Evolutionary conservation across 1,140 invertebrate genomes (phyloP).

Genomic region (Orchesella cincta): DNA sequence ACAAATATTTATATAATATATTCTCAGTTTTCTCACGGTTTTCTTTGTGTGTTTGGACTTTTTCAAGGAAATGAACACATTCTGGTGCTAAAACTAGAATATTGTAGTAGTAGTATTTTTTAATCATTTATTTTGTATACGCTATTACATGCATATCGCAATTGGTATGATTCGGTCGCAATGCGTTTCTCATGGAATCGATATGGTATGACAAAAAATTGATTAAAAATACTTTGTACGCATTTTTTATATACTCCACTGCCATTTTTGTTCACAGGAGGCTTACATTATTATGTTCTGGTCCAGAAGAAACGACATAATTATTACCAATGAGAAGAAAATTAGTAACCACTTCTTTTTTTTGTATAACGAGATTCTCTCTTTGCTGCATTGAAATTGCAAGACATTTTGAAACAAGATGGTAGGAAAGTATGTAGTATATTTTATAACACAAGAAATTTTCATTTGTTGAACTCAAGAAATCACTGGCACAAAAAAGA

Average conservation of each 20-base stretch:
- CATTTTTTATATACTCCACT: no score
- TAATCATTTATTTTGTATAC: neutral
- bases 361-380: no score
- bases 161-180: neutral
- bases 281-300: no score
- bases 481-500: neutral
- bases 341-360: no score
- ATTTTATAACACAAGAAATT: no score
- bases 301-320: no score
- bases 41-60: neutral
- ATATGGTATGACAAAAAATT: neutral
- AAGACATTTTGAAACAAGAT: no score
- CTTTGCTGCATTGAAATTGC: no score
- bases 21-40: neutral
- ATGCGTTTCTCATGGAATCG: neutral
- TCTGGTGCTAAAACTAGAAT: conserved; percentile 15
- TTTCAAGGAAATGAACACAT: conserved; percentile 23
- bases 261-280: no score
- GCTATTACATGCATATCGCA: neutral
- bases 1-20: neutral
- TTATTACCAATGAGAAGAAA: no score
- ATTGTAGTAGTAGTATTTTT: neutral
- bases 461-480: neutral
- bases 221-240: neutral
- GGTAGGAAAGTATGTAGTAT: no score